Conservation (phyloP, 2,888 invertebrate species). For the Halictus quadricinctus region DNA sequence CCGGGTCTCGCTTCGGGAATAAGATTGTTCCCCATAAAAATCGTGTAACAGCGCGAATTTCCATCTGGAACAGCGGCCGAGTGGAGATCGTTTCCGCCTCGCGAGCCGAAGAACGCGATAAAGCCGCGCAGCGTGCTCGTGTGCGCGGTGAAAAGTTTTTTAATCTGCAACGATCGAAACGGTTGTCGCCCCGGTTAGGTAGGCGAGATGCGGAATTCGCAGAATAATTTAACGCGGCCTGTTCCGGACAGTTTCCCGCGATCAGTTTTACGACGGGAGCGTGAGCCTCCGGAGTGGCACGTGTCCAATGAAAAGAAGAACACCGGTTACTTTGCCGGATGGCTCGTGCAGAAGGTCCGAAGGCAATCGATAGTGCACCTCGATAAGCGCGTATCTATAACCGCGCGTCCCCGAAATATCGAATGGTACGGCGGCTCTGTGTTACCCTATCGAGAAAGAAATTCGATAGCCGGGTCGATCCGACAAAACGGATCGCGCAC, state of each 20-base stretch:
- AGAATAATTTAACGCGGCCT: background rate
- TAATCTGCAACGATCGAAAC: constrained; percentile 41
- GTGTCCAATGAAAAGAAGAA: constrained; percentile 4
- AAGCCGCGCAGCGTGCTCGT: background rate
- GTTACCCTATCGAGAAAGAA: background rate
- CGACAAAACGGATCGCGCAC: constrained; percentile 8
- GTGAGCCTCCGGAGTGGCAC: background rate
- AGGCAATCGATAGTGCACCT: constrained; percentile 39
- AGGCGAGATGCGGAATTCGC: background rate
- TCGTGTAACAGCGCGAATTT: background rate
- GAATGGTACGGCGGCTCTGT: background rate
- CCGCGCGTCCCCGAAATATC: constrained; percentile 18
- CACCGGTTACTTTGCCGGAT: constrained; percentile 9
- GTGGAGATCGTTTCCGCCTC: background rate
- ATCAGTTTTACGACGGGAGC: background rate
- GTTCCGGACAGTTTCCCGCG: background rate
- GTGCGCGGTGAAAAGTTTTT: constrained; percentile 44
- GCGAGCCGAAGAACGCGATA: background rate
- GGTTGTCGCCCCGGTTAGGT: background rate
- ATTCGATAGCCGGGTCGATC: background rate
- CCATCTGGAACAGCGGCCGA: background rate
- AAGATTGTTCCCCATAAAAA: constrained; percentile 1
- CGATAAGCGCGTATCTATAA: constrained; percentile 34
- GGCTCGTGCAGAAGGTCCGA: constrained; percentile 1
- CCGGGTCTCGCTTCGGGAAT: background rate